These are phyloP conservation scores for Eulemur macaco DNA, from an alignment of 2,113 vertebrate species.

Conservation along the genomic window DNA sequence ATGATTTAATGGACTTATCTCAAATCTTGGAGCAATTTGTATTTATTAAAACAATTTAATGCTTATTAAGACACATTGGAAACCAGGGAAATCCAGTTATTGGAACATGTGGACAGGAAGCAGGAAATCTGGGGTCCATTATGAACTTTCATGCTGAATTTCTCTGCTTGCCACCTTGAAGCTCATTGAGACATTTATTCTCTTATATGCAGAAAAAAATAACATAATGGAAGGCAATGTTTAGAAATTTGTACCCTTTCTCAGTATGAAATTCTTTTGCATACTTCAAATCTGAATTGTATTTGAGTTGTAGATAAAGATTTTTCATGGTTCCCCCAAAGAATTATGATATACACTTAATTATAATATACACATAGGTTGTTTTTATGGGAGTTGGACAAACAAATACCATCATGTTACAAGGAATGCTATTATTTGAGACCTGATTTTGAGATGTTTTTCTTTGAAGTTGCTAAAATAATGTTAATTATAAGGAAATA, in stretches of 20 bases:
- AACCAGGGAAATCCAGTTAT: not conserved
- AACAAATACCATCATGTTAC: not conserved
- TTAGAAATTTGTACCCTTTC: not conserved
- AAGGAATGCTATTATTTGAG: not conserved
- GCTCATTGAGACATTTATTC: not conserved
- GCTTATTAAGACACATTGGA: not conserved
- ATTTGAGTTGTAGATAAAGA: not conserved
- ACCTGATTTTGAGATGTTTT: not conserved
- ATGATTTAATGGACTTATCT: not conserved
- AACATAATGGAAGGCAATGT: not conserved
- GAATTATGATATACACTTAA: not conserved
- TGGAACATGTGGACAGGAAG: not conserved
- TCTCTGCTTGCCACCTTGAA: not conserved
- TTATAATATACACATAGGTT: not conserved
- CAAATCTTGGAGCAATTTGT: not conserved
- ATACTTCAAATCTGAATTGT: not conserved
- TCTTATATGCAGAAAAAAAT: not conserved
- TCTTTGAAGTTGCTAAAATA: not conserved
- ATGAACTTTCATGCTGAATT: not conserved
- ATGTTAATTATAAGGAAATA: not conserved
- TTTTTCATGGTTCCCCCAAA: not conserved
- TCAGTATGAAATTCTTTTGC: not conserved
- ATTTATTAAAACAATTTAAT: constrained; percentile 4
- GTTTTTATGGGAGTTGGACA: not conserved
- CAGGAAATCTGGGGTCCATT: not conserved